Conservation (phyloP, 2,797 vertebrate species). For the Phalloptychus januarius region DNA sequence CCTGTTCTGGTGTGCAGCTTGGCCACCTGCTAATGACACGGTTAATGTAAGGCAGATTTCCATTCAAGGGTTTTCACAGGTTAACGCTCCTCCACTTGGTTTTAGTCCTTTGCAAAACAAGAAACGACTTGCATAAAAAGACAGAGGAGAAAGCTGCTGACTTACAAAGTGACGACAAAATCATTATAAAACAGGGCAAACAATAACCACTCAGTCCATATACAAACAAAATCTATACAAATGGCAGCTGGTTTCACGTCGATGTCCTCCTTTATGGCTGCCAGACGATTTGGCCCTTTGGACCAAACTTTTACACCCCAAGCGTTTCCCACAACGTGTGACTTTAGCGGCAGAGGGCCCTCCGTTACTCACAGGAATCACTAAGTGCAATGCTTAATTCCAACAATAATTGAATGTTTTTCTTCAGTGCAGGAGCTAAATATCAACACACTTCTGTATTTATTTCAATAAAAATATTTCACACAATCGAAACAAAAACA, state of each 20-base stretch:
- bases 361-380: slow-evolving; percentile 26
- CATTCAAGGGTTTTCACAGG: slow-evolving; percentile 12
- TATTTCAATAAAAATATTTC: not conserved
- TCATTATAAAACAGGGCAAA: not conserved
- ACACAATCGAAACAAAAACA: not conserved
- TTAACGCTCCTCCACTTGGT: not conserved
- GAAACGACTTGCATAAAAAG: slow-evolving; percentile 4
- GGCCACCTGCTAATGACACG: not conserved
- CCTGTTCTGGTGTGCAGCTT: slow-evolving; percentile 9
- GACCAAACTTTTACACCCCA: not conserved
- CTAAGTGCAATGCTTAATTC: slow-evolving; percentile 26
- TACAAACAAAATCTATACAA: not conserved
- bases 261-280: slow-evolving; percentile 28
- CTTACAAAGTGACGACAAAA: not conserved
- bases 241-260: slow-evolving; percentile 9
- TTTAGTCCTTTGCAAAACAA: slow-evolving; percentile 12
- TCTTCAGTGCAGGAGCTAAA: not conserved
- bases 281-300: slow-evolving; percentile 14
- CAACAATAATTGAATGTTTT: not conserved
- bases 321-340: not conserved
- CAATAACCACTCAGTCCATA: slow-evolving; percentile 23
- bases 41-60: slow-evolving; percentile 44
- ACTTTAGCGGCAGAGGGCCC: slow-evolving; percentile 17
- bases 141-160: not conserved
- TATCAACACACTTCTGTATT: not conserved